Percentiles rank a stretch among this genome's conserved stretches.
Evolutionary conservation across 1,140 invertebrate species (phyloP).

Genomic region (Calliphora vicina): DNA sequence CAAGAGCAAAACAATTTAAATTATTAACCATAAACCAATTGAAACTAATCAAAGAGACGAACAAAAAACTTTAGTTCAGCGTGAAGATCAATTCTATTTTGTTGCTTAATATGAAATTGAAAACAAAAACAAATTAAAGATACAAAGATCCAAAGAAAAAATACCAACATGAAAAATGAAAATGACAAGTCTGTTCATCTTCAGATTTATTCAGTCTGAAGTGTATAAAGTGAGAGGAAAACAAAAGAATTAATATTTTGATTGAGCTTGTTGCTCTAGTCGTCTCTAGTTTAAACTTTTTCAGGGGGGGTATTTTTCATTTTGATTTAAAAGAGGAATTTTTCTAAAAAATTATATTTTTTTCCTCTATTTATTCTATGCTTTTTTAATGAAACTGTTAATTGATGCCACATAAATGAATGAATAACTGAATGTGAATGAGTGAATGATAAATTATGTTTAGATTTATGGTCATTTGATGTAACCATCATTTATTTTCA

Average conservation of each 20-base stretch:
- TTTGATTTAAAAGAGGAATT: not conserved
- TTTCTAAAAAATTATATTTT: not conserved
- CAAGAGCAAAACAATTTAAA: conserved; percentile 32
- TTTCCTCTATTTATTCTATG: not conserved
- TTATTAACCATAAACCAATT: conserved; percentile 35
- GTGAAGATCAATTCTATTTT: not conserved
- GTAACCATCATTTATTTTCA: not conserved
- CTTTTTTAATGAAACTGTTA: not conserved
- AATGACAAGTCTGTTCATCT: not conserved
- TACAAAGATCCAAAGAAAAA: not conserved
- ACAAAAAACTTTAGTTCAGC: conserved; percentile 15
- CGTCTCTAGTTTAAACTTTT: not conserved
- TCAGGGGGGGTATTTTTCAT: not conserved
- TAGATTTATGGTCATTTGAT: not conserved
- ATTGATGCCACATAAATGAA: not conserved
- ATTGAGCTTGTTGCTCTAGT: not conserved
- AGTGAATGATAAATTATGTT: not conserved
- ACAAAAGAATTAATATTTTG: not conserved
- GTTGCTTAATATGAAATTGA: not conserved
- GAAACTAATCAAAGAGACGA: conserved; percentile 27
- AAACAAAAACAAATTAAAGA: not conserved
- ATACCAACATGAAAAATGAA: no score
- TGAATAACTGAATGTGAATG: not conserved
- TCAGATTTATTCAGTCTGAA: not conserved
- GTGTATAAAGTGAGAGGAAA: not conserved